phyloP scores from a whole-genome alignment of 2,797 vertebrate species.

The Craterocephalus amniculus region DNA sequence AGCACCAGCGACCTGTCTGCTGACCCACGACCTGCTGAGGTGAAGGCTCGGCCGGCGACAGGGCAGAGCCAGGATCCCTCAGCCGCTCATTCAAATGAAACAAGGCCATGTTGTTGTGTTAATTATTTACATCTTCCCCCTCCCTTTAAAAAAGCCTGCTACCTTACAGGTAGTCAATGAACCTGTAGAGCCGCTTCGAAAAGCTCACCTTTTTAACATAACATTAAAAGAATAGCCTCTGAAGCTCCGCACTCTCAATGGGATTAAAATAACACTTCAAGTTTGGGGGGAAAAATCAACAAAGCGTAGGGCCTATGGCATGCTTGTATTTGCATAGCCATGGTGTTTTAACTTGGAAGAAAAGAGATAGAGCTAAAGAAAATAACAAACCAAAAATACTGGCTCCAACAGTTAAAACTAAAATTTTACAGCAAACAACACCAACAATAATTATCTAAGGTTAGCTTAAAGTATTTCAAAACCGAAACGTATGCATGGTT shows the following conservation, averaged over 20 bases:
- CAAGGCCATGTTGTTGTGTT: slow-evolving; percentile 84
- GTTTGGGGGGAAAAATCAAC: slow-evolving; percentile 31
- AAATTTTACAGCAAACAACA: no score
- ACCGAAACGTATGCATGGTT: background rate
- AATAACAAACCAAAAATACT: background rate
- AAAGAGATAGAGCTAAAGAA: background rate
- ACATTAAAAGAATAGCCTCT: slow-evolving; percentile 77
- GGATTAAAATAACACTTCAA: slow-evolving; percentile 85
- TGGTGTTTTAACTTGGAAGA: slow-evolving; percentile 33
- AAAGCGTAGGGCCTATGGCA: slow-evolving; percentile 57
- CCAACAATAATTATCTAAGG: background rate
- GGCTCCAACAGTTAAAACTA: background rate
- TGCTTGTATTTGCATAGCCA: slow-evolving; percentile 48
- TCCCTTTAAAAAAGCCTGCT: slow-evolving; percentile 39
- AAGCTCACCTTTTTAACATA: slow-evolving; percentile 73
- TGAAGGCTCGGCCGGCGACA: slow-evolving; percentile 70
- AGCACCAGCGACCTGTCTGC: slow-evolving; percentile 80
- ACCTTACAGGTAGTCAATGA: slow-evolving; percentile 73
- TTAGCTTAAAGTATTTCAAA: background rate
- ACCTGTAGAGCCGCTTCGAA: slow-evolving; percentile 70
- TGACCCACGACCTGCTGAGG: slow-evolving; percentile 79
- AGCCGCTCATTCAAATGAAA: slow-evolving; percentile 83
- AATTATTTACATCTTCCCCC: slow-evolving; percentile 78
- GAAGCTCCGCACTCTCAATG: slow-evolving; percentile 80
- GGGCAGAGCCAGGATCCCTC: slow-evolving; percentile 67